phyloP scores from a whole-genome alignment of 2,113 vertebrate species.

The Brienomyrus brachyistius region DNA sequence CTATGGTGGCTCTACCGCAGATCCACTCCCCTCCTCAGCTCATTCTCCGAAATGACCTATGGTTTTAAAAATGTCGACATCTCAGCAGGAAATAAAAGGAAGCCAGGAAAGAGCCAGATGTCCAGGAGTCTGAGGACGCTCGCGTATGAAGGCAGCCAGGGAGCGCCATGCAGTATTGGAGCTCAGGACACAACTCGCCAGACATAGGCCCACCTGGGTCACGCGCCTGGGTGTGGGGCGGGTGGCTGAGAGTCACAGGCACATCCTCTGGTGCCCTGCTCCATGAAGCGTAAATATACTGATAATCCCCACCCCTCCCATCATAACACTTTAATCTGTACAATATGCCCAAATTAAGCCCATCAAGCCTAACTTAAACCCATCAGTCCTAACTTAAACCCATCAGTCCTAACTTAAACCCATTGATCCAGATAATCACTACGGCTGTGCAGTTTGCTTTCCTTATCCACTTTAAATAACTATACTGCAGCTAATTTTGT shows the following conservation, averaged over 20 bases:
- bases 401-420: not conserved
- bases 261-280: not conserved
- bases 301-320: not conserved
- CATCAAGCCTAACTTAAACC: not conserved
- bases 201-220: not conserved
- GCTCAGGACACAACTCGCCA: not conserved
- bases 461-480: not conserved
- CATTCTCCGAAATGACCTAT: not conserved
- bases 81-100: not conserved
- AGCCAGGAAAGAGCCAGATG: not conserved
- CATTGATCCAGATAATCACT: not conserved
- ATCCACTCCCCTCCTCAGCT: not conserved
- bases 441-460: not conserved
- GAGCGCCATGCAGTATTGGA: not conserved
- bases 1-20: not conserved
- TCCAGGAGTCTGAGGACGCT: not conserved
- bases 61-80: constrained; percentile 1
- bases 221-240: not conserved
- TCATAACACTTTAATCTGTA: not conserved
- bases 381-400: not conserved
- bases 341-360: not conserved
- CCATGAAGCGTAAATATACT: not conserved
- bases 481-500: not conserved
- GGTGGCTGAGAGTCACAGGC: not conserved
- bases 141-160: not conserved